A percentile compares a stretch with the other conserved stretches of the same genome.
phyloP scores from a whole-genome alignment of 1,140 invertebrate species.

The Ostrea edulis region DNA sequence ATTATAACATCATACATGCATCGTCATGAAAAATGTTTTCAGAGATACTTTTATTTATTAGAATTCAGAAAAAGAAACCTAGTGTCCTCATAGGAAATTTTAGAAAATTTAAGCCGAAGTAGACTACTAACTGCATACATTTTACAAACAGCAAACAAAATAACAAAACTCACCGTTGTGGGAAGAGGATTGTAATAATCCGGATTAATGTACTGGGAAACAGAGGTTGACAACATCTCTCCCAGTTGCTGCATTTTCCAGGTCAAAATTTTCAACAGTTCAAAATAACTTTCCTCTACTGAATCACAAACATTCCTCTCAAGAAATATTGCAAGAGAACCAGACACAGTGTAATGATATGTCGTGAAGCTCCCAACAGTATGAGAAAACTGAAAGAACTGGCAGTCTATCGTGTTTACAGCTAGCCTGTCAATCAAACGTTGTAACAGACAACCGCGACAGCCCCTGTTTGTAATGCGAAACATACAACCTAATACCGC shows the following conservation, averaged over 20 bases:
- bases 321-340: constrained; percentile 8
- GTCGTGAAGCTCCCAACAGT: constrained; percentile 20
- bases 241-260: constrained; percentile 39
- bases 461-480: constrained; percentile 44
- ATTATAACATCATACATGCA: background rate
- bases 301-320: constrained; percentile 27
- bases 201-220: constrained; percentile 77
- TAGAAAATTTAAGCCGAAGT: background rate
- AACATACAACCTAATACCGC: constrained; percentile 56
- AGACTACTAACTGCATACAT: background rate
- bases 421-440: constrained; percentile 52
- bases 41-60: background rate
- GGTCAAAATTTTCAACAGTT: background rate
- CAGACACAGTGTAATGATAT: constrained; percentile 3
- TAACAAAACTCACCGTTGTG: constrained; percentile 75
- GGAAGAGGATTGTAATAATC: constrained; percentile 78
- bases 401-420: constrained; percentile 63
- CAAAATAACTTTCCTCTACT: constrained; percentile 12
- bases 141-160: background rate
- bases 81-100: background rate
- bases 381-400: constrained; percentile 20
- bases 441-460: constrained; percentile 42
- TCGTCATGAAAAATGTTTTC: background rate
- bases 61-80: background rate
- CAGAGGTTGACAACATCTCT: constrained; percentile 73